Evolutionary conservation across 2,888 invertebrate genomes (phyloP), one percentile per base, ranked within the genome.

Genomic region (Stenchaetothrips biformis): DNA sequence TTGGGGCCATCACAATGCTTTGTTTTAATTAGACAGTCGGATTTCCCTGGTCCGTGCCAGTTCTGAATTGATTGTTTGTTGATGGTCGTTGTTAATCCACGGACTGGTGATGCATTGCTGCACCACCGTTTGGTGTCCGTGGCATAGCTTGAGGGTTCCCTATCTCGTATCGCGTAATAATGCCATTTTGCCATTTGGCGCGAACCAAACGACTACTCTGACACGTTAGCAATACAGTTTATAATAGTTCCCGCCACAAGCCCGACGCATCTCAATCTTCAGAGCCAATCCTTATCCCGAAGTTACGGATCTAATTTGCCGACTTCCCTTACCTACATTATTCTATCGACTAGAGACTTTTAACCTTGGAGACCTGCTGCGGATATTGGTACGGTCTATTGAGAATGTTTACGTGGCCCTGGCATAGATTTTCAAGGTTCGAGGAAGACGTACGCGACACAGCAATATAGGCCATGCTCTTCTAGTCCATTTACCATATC

Each of bases 351-450:
- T 89, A 90, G 89, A 91, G 90, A 90, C 90, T 90, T 85, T 88
- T 90, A 88, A 91, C 91, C 91, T 91, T 90, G 91, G 91, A 92
- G 90, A 92, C 91, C 92, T 91, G 91, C 90, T 92, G 91, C 91
- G 91, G 91, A 90, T 91, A 90, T 91, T 89, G 90, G 91, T 91
- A 91, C 91, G 87, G 85, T 86, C 86, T n/a, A n/a, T n/a, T n/a
- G n/a, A n/a, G 86, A 83, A 84, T 83, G 85, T 85, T 85, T 85
- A 85, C 85, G 85, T 81, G 79, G 80, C 84, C 84, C 85, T 86
- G 85, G 84, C 85, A 85, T 86, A 37, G 47, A 78, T 78, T 78
- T 85, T 84, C 84, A 85, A 86, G 86, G 86, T 85, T 85, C 86
- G 86, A 86, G 37, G 85, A 85, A 85, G 85, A 86, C 84, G 84